Evolutionary conservation across 2,888 invertebrate species (phyloP), one percentile per base, ranked within the genome.

Genomic region (Apodemia mormo): DNA sequence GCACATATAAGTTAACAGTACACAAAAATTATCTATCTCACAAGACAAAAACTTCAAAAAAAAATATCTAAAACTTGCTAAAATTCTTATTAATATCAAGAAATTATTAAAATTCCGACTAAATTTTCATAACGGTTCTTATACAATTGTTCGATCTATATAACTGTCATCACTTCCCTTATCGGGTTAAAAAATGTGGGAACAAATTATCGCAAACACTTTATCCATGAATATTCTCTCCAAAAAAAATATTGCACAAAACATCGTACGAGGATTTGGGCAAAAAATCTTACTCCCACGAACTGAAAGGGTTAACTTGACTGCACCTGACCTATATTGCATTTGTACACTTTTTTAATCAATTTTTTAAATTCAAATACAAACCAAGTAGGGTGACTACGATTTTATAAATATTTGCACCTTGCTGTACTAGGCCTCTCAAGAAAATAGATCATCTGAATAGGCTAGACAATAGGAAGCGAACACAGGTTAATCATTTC

Each of bases 161-260:
- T 84, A 84, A 85, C 90, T 90, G 92, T 93, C 92, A 88, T 87
- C 92, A 82, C 92, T 90, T 92, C 89, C 89, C 83, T 73, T 80
- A 82, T 86, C 83, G 74, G 79, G 79, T 79, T 80, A 76, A 80
- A 82, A 85, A 83, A 83, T 92, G 92, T 93, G 92, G 90, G 93
- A 92, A 93, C 92, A 93, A 92, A 93, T 93, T 92, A 92, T 92
- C 85, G 90, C 92, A 92, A 91, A 92, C 92, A 93, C 90, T 88
- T 87, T 77, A 80, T 80, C 76, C 77, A 75, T 80, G 76, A 81
- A 71, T 74, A 73, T 66, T 70, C 49, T 67, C 83, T 83, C 88
- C 87, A 89, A 90, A 91, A 90, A 40, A 90, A 87, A 70, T 75
- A 81, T 85, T 86, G 88, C 89, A 90, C 86, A 90, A 91, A 88